Conservation (phyloP, 2,888 invertebrate genomes). For the Spilarctia lutea region DNA sequence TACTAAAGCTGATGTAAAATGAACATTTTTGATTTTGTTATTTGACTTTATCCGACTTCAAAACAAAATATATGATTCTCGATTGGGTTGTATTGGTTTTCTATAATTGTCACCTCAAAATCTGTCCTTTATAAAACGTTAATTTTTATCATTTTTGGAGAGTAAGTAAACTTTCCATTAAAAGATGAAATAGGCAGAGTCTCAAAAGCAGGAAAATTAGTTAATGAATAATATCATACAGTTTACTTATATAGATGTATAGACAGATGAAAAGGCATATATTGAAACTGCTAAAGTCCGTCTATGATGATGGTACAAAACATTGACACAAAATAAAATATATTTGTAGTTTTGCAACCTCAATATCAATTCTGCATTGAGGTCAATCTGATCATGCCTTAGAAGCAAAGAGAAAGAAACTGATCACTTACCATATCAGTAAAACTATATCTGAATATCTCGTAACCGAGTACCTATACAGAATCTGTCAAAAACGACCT, state of each 20-base stretch:
- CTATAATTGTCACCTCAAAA: background rate
- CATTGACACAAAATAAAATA: background rate
- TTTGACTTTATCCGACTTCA: too few species aligned
- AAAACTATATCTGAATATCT: background rate
- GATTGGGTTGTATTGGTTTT: background rate
- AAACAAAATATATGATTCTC: background rate
- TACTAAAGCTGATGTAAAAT: background rate
- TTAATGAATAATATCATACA: too few species aligned
- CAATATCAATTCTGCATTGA: background rate
- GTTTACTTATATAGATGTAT: too few species aligned
- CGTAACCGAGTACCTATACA: background rate
- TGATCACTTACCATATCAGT: background rate
- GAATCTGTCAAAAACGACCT: constrained; percentile 39
- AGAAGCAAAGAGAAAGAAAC: background rate
- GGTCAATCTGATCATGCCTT: background rate
- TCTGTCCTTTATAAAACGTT: background rate
- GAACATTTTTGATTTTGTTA: too few species aligned
- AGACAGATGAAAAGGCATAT: too few species aligned
- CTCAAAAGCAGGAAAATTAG: too few species aligned
- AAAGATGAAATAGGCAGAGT: too few species aligned
- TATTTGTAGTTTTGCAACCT: background rate
- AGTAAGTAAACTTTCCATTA: too few species aligned
- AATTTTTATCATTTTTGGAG: too few species aligned
- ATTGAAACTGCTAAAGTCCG: too few species aligned
- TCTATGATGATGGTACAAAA: too few species aligned